These are phyloP conservation scores for Lophochroa leadbeateri DNA, from an alignment of 2,113 vertebrate species.

Conservation along the genomic window DNA sequence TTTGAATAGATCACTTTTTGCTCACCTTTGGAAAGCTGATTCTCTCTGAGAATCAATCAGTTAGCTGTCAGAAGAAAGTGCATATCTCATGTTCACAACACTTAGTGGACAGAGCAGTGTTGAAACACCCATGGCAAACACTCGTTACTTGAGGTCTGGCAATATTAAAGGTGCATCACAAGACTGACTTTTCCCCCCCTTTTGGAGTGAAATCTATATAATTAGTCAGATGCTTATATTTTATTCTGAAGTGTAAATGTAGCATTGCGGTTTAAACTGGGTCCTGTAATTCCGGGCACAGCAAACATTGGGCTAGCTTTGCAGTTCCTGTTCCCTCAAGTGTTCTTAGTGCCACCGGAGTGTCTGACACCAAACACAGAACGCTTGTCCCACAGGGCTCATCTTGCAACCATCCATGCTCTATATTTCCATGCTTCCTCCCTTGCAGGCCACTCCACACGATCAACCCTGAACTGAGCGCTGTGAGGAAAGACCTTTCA, in stretches of 20 bases:
- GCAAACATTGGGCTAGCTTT: neutral
- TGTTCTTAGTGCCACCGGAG: neutral
- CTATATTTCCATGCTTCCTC: neutral
- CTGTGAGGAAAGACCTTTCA: neutral
- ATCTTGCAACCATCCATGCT: fast-evolving
- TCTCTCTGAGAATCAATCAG: slow-evolving; percentile 49
- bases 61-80: slow-evolving; percentile 22
- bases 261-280: neutral
- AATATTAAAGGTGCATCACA: neutral
- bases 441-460: neutral
- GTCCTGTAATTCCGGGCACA: neutral
- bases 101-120: neutral
- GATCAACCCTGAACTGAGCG: neutral
- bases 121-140: neutral
- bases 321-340: neutral
- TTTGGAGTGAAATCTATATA: neutral
- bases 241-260: neutral
- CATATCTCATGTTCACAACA: neutral
- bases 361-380: neutral
- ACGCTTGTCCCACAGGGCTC: neutral
- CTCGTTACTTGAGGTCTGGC: slow-evolving; percentile 16
- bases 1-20: slow-evolving; percentile 40
- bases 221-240: slow-evolving; percentile 29
- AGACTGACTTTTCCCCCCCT: neutral
- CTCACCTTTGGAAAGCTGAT: slow-evolving; percentile 47